Evolutionary conservation across 2,113 vertebrate genomes (phyloP).

Genomic region (Oriolus oriolus): DNA sequence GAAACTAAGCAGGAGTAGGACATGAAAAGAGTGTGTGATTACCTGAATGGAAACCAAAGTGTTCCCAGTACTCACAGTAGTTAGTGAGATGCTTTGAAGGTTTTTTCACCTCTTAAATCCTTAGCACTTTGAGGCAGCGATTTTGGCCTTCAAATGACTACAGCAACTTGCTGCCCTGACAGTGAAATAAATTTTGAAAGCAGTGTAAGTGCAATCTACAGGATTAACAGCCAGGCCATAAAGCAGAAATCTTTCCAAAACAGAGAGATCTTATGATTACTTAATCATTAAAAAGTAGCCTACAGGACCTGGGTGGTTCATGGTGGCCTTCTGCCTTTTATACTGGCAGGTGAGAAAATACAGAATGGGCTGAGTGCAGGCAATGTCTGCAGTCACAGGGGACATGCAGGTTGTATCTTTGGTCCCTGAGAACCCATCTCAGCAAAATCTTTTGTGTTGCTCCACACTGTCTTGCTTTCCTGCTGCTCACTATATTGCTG

Average conservation of each 20-base stretch:
- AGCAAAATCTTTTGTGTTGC: background rate
- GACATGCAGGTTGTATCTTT: background rate
- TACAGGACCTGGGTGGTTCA: background rate
- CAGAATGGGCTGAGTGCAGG: background rate
- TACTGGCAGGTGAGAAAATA: background rate
- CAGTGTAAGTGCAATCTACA: background rate
- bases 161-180: background rate
- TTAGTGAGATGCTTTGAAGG: background rate
- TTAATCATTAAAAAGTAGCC: background rate
- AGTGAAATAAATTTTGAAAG: background rate
- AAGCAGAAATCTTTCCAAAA: background rate
- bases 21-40: background rate
- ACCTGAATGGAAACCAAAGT: slow-evolving; percentile 5
- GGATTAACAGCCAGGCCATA: background rate
- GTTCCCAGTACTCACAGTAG: background rate
- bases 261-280: background rate
- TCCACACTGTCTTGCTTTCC: background rate
- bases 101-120: slow-evolving; percentile 7
- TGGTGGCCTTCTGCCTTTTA: background rate
- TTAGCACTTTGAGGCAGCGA: background rate
- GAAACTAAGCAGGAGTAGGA: background rate
- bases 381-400: background rate
- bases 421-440: background rate
- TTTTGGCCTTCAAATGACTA: background rate
- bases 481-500: background rate